A percentile compares a stretch with the other conserved stretches of the same genome.
Evolutionary conservation across 1,140 invertebrate species (phyloP).

Genomic region (Cryptotermes secundus): DNA sequence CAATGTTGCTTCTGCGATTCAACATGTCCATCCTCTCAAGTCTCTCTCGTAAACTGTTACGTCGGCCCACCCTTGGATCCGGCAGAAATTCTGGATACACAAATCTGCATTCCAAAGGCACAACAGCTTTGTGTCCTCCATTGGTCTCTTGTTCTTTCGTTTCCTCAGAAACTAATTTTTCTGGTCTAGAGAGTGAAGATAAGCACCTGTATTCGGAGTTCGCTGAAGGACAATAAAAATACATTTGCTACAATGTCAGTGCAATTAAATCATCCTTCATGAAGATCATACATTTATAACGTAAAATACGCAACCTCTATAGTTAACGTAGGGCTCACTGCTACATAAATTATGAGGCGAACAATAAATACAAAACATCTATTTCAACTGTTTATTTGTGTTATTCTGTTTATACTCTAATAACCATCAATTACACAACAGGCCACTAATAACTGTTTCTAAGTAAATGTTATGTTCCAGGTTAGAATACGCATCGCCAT

Average conservation of each 20-base stretch:
- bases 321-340: no score
- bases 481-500: no score
- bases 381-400: no score
- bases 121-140: background rate
- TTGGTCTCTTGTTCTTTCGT: background rate
- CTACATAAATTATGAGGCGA: no score
- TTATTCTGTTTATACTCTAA: no score
- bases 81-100: slow-evolving; percentile 95
- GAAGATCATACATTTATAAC: no score
- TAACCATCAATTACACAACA: no score
- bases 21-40: slow-evolving; percentile 93
- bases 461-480: no score
- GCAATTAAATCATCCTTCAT: no score
- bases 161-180: background rate
- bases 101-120: slow-evolving; percentile 62
- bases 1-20: slow-evolving; percentile 73
- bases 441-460: no score
- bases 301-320: no score
- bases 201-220: background rate
- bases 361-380: no score
- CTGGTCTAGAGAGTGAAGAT: background rate
- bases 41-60: slow-evolving; percentile 83
- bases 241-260: background rate
- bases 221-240: background rate
- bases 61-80: slow-evolving; percentile 71